These are phyloP conservation scores for Maccullochella peelii DNA, from an alignment of 2,113 vertebrate species.

Conservation along the genomic window DNA sequence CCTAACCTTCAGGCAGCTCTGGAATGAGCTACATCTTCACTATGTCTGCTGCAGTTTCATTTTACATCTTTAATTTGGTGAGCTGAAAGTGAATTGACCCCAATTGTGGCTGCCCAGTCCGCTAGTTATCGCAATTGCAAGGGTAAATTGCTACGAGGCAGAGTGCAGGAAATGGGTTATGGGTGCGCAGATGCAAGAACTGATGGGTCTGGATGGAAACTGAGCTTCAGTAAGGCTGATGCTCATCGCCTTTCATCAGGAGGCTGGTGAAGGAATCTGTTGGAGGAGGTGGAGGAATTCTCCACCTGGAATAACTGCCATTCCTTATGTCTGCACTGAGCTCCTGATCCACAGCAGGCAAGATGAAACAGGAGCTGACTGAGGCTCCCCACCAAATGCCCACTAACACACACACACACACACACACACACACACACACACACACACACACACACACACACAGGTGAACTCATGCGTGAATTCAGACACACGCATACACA, in stretches of 20 bases:
- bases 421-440: constrained; percentile 10
- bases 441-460: constrained; percentile 19
- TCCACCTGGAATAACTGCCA: constrained; percentile 58
- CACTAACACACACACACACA: constrained; percentile 13
- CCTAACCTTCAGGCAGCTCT: constrained; percentile 45
- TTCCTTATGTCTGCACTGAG: constrained; percentile 27
- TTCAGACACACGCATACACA: constrained; percentile 8
- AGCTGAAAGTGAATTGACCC: constrained; percentile 64
- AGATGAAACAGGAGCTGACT: constrained; percentile 64
- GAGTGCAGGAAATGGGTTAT: constrained; percentile 65
- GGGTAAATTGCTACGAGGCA: constrained; percentile 61
- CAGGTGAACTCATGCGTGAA: background rate
- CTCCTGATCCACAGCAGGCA: constrained; percentile 20
- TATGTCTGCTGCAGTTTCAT: constrained; percentile 54
- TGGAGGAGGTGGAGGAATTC: constrained; percentile 48
- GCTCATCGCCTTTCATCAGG: constrained; percentile 58
- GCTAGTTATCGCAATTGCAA: constrained; percentile 50
- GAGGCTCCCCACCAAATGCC: constrained; percentile 43
- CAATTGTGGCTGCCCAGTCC: constrained; percentile 49
- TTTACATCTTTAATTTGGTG: constrained; percentile 71
- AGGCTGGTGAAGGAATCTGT: constrained; percentile 42
- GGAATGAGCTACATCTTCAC: constrained; percentile 52
- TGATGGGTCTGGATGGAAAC: constrained; percentile 48
- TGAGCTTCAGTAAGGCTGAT: constrained; percentile 34
- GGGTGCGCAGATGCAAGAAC: constrained; percentile 45